Base-by-base conservation (phyloP, 2,797 vertebrate species). In the Chelidonichthys spinosus region DNA sequence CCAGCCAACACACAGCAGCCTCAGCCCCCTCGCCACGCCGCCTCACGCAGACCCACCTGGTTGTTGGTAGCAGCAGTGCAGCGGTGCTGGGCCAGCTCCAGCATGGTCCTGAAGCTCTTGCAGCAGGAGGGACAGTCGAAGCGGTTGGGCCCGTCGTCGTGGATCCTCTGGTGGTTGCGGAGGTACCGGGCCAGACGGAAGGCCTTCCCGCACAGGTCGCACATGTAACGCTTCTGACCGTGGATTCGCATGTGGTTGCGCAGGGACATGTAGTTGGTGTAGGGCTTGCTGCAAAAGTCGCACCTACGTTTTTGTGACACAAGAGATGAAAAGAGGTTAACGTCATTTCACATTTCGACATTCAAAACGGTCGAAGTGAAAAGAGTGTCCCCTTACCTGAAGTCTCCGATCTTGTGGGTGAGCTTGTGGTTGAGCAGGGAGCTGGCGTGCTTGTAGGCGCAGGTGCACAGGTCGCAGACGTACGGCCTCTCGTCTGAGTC, bases 401-500 rank as follows among this genome's bases (percentile, higher is more conserved):
- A 96, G 86, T 93, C 86, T 63, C 95, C 96, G 0, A 93, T 95
- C 78, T 94, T 95, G 79, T 96, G 95, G 25, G 94, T 95, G 85
- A 94, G 95, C 82, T 96, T 96, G 92, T 98, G 95, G 89, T 96
- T 97, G 52, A 95, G 92, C 59, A 95, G 93, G 63, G 94, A 95
- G 76, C 94, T 96, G 8, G 94, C 94, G 0, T 95, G 96, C 81
- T 95, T 95, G 91, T 97, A 98, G 39, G 94, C 94, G 63, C 96
- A 95, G 85, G 87, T 95, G 78, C 96, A 97, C 18, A 94, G 88
- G 82, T 95, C 94, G 42, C 97, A 97, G 72, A 94, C 89, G 47
- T 95, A 96, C 52, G 95, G 93, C 62, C 92, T 90, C 83, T 93
- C 93, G 46, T 96, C 95, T 0, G 94, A 94, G 3, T 93, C 93